Percentiles rank a stretch among this genome's conserved stretches.
These are phyloP conservation scores for Halisarca cf. caerulea DNA, from an alignment of 37 sponge, comb jelly and placozoan species.

Conservation along the genomic window DNA sequence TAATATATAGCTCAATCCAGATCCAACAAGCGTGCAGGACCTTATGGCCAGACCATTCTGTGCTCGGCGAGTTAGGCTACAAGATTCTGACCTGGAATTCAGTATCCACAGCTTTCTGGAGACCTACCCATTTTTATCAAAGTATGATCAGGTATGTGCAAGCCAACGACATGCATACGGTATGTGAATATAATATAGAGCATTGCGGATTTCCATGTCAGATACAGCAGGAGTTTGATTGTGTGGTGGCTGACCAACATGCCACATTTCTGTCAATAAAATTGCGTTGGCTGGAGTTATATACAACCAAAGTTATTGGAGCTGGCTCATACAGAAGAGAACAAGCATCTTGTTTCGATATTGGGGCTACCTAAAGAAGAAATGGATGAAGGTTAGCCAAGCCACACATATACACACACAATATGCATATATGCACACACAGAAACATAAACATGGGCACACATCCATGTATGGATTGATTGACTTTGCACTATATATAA, in stretches of 20 bases:
- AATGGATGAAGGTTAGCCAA: conserved; percentile 12
- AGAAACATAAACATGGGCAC: background rate
- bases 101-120: background rate
- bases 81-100: background rate
- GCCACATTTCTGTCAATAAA: background rate
- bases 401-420: background rate
- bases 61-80: background rate
- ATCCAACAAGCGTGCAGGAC: conserved; percentile 13
- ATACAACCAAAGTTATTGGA: background rate
- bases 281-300: background rate
- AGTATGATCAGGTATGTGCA: conserved; percentile 12
- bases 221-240: background rate
- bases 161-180: too few species aligned
- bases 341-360: background rate
- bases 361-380: background rate
- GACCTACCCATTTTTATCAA: background rate
- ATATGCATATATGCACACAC: background rate
- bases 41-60: background rate
- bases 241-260: background rate
- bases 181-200: background rate
- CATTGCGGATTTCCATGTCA: too few species aligned
- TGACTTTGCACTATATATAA: too few species aligned
- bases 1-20: conserved; percentile 15
- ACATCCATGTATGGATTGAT: too few species aligned
- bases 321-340: background rate